phyloP scores from a whole-genome alignment of 1,140 invertebrate genomes.

The Pseudachorutes palmiensis region DNA sequence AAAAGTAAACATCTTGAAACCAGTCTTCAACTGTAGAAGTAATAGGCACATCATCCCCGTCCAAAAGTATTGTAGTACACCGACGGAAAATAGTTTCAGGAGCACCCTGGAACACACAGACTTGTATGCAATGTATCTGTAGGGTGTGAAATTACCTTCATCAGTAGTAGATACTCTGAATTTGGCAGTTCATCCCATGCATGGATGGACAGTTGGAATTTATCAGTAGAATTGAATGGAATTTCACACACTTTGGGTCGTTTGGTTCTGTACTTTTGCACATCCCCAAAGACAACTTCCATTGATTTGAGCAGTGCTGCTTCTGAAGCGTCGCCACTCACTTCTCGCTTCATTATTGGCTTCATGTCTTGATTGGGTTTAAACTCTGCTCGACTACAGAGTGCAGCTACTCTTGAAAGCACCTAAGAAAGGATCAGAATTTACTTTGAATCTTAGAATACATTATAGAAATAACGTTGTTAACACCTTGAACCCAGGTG shows the following conservation, averaged over 20 bases:
- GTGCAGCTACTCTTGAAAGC: constrained; percentile 56
- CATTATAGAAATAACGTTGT: background rate
- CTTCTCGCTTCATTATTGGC: constrained; percentile 58
- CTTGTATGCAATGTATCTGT: background rate
- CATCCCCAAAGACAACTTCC: constrained; percentile 57
- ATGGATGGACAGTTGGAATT: constrained; percentile 70
- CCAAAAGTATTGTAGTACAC: constrained; percentile 61
- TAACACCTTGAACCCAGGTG: constrained; percentile 32
- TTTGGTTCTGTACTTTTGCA: constrained; percentile 48
- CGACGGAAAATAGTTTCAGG: constrained; percentile 77
- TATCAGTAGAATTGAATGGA: constrained; percentile 77
- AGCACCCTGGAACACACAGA: constrained; percentile 60
- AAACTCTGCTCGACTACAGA: constrained; percentile 73
- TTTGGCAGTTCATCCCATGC: constrained; percentile 48
- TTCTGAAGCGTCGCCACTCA: constrained; percentile 71
- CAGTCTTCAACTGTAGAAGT: constrained; percentile 52
- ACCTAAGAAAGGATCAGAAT: constrained; percentile 44
- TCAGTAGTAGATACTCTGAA: constrained; percentile 26
- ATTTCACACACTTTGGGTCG: constrained; percentile 70
- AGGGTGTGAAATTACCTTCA: constrained; percentile 30
- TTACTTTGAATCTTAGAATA: too few species aligned
- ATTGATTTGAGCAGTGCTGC: constrained; percentile 70
- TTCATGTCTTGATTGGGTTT: constrained; percentile 51
- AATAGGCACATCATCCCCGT: constrained; percentile 55
- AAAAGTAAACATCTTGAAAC: constrained; percentile 65